Evolutionary conservation across 2,888 invertebrate genomes (phyloP).

Genomic region (Harpalus rubripes): DNA sequence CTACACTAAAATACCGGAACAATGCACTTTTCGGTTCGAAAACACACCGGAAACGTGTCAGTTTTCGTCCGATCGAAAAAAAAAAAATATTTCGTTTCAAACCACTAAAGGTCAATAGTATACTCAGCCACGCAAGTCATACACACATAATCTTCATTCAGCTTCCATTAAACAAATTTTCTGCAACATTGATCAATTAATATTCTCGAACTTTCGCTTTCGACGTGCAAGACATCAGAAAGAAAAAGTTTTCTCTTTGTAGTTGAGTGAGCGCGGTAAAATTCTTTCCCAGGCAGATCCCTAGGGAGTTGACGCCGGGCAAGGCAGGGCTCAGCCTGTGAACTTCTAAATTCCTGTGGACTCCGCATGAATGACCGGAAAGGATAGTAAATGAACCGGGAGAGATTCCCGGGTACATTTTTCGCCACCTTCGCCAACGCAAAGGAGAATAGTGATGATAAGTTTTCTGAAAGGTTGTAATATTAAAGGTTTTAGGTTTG

Average conservation of each 20-base stretch:
- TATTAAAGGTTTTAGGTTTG: too few species aligned
- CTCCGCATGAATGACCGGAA: background rate
- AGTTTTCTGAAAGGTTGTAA: background rate
- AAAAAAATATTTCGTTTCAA: too few species aligned
- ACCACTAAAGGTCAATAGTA: too few species aligned
- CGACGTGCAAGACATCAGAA: slow-evolving; percentile 11
- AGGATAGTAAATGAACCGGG: background rate
- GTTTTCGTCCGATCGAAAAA: too few species aligned
- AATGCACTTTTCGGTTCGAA: too few species aligned
- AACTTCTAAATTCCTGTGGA: background rate
- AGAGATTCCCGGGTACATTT: background rate
- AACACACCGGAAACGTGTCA: too few species aligned
- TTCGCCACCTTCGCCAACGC: background rate
- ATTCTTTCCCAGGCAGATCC: slow-evolving; percentile 23
- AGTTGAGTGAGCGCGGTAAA: slow-evolving; percentile 34
- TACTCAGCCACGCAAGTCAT: too few species aligned
- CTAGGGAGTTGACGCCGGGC: background rate
- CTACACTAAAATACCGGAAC: too few species aligned
- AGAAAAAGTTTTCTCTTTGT: slow-evolving; percentile 45
- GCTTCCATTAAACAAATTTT: background rate
- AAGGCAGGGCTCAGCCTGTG: background rate
- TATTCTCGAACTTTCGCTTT: background rate
- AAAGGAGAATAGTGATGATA: background rate
- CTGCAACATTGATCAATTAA: background rate
- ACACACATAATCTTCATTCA: background rate